Evolutionary conservation across 2,797 vertebrate genomes (phyloP).

Genomic region (Podarcis lilfordi): DNA sequence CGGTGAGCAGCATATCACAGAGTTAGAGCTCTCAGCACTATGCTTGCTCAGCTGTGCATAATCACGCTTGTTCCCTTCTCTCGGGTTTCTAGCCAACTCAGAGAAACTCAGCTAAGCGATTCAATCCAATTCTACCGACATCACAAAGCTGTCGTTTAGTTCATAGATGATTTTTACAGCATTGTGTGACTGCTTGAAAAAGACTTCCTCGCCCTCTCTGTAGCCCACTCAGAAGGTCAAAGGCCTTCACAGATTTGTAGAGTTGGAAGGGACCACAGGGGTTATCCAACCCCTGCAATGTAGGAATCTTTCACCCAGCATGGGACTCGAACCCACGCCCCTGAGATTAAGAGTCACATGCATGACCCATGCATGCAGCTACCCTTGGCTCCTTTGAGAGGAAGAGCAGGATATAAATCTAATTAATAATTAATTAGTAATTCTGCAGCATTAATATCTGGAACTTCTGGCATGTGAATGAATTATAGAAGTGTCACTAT

Average conservation of each 20-base stretch:
- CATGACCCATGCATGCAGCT: too few species aligned
- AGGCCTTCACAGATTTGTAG: not conserved
- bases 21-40: constrained; percentile 66
- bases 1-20: constrained; percentile 64
- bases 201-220: constrained; percentile 22
- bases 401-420: too few species aligned
- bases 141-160: constrained; percentile 40
- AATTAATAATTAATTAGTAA: too few species aligned
- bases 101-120: constrained; percentile 49
- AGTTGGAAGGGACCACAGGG: too few species aligned
- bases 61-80: constrained; percentile 72
- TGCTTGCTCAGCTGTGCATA: constrained; percentile 76
- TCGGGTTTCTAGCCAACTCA: constrained; percentile 63
- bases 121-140: constrained; percentile 49
- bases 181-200: constrained; percentile 56
- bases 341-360: too few species aligned
- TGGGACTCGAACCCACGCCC: too few species aligned
- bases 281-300: too few species aligned
- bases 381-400: too few species aligned
- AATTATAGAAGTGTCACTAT: not conserved
- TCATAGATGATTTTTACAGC: constrained; percentile 57
- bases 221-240: constrained; percentile 22
- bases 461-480: not conserved
- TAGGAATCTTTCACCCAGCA: too few species aligned
- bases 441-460: not conserved